phyloP scores from a whole-genome alignment of 2,113 vertebrate species.

The Andinoacara biseriatus region DNA sequence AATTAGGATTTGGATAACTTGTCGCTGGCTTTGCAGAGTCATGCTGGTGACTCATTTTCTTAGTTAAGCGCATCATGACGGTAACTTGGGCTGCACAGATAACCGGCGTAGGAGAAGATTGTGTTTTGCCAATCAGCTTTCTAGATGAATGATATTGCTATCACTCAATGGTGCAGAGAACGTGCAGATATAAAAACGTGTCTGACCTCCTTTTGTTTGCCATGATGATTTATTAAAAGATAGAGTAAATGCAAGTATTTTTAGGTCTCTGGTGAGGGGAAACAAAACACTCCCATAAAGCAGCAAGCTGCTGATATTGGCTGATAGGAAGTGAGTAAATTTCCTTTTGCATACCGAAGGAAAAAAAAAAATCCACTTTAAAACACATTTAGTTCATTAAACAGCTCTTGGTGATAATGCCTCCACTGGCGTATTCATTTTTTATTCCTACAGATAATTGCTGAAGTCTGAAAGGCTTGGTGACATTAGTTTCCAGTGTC shows the following conservation, averaged over 20 bases:
- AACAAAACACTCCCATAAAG: background rate
- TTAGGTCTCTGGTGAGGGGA: background rate
- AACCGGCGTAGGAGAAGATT: background rate
- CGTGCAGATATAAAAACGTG: conserved; percentile 12
- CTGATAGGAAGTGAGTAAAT: conserved; percentile 8
- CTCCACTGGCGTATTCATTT: background rate
- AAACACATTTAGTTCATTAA: conserved; percentile 14
- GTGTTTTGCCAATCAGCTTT: conserved; percentile 2
- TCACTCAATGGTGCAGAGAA: background rate
- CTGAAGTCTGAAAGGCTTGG: background rate
- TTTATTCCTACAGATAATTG: background rate
- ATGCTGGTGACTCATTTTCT: conserved; percentile 6
- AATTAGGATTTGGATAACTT: background rate
- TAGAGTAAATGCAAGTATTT: conserved; percentile 30
- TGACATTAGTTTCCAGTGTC: background rate
- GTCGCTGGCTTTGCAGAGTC: conserved; percentile 1
- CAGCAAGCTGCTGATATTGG: conserved; percentile 9
- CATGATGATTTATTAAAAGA: conserved; percentile 39
- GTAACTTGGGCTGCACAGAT: conserved; percentile 2
- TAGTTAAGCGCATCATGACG: background rate
- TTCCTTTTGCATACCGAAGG: conserved; percentile 2
- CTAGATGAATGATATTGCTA: background rate
- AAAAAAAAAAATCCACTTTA: background rate
- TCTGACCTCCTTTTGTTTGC: background rate
- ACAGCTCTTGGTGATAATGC: conserved; percentile 10